Evolutionary conservation across 2,797 vertebrate genomes (phyloP).

Genomic region (Synaphobranchus kaupii): DNA sequence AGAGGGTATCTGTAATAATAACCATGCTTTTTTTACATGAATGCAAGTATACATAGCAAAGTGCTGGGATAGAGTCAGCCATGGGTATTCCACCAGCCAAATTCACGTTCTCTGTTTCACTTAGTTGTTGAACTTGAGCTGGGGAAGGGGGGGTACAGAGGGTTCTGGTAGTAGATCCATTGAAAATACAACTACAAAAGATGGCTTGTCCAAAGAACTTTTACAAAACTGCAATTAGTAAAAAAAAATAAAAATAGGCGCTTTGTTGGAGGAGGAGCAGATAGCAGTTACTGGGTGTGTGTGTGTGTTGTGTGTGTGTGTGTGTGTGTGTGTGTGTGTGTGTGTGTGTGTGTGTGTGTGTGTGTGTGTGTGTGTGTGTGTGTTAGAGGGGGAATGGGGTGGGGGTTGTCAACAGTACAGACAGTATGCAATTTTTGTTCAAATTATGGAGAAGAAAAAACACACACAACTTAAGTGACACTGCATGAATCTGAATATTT

Average conservation of each 20-base stretch:
- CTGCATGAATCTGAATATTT: no score
- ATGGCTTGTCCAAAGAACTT: neutral
- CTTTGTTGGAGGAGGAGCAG: neutral
- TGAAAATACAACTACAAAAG: slow-evolving; percentile 22
- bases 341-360: neutral
- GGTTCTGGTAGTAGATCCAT: neutral
- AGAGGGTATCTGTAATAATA: neutral
- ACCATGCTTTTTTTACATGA: neutral
- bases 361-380: neutral
- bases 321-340: neutral
- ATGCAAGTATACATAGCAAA: neutral
- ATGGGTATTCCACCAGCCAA: neutral
- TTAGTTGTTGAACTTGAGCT: neutral
- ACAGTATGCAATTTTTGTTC: neutral
- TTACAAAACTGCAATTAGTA: slow-evolving; percentile 11
- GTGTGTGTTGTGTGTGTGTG: neutral
- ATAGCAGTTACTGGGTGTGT: neutral
- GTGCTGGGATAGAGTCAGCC: neutral
- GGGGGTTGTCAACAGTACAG: neutral
- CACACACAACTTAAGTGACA: neutral
- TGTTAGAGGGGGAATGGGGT: neutral
- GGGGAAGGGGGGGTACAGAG: neutral
- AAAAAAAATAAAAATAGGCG: neutral
- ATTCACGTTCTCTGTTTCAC: neutral
- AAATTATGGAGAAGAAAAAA: neutral